Evolutionary conservation across 2,113 vertebrate genomes (phyloP).

Genomic region (Thryonomys swinderianus): DNA sequence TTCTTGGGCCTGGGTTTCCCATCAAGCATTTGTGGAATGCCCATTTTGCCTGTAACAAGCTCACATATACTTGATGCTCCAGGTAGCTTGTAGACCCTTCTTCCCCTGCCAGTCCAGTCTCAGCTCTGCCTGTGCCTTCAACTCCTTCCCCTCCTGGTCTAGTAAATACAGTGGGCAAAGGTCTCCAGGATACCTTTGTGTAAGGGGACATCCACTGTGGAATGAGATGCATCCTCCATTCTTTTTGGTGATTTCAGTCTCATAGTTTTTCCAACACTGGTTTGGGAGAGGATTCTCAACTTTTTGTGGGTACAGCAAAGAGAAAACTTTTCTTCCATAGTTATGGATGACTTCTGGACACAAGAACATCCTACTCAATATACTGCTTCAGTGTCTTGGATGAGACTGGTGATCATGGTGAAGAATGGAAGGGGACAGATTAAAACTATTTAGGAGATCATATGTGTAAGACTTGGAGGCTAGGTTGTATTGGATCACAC

Average conservation of each 20-base stretch:
- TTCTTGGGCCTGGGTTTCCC: not conserved
- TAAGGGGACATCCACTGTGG: not conserved
- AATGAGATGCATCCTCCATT: not conserved
- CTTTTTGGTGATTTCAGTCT: not conserved
- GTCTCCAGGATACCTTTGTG: not conserved
- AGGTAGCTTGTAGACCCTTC: not conserved
- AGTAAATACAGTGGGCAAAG: not conserved
- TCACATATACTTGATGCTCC: not conserved
- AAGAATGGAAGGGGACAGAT: not conserved
- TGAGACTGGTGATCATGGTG: not conserved
- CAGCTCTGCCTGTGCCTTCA: not conserved
- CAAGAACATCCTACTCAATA: not conserved
- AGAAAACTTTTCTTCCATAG: not conserved
- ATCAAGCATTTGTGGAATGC: not conserved
- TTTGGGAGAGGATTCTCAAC: not conserved
- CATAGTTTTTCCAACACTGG: not conserved
- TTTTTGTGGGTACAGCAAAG: not conserved
- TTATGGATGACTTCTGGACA: not conserved
- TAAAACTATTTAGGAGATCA: slow-evolving; percentile 17
- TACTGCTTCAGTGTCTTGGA: not conserved
- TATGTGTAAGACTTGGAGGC: not conserved
- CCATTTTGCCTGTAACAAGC: not conserved
- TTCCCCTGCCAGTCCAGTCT: not conserved
- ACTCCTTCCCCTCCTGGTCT: not conserved
- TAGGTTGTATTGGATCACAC: not conserved